Percentiles rank a stretch among this genome's conserved stretches.
Conservation (phyloP, 2,888 invertebrate species). For the Clivina fossor region DNA sequence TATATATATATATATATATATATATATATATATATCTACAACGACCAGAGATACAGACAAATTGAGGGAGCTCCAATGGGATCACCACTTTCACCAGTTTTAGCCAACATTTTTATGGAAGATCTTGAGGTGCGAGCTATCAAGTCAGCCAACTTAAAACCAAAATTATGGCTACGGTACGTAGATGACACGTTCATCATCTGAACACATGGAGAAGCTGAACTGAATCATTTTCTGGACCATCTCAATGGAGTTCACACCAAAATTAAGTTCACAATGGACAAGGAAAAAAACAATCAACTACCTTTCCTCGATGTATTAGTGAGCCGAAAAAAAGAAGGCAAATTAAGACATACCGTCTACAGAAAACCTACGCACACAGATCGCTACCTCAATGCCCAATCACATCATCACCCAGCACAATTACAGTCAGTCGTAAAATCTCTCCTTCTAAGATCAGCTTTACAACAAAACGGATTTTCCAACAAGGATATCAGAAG, state of each 20-base stretch:
- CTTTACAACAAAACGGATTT: too few species aligned
- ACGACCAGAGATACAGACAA: too few species aligned
- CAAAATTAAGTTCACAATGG: conserved; percentile 37
- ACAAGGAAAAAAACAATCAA: conserved; percentile 30
- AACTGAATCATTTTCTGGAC: conserved; percentile 35
- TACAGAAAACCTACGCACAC: conserved; percentile 38
- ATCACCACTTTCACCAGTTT: not conserved
- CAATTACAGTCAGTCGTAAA: too few species aligned
- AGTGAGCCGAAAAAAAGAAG: conserved; percentile 25
- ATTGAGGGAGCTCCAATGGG: conserved; percentile 5
- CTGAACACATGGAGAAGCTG: conserved; percentile 38
- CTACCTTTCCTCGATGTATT: conserved; percentile 35
- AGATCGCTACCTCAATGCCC: conserved; percentile 26
- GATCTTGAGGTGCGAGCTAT: conserved; percentile 27
- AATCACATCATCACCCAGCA: conserved; percentile 4
- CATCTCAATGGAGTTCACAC: conserved; percentile 34
- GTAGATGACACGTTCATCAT: conserved; percentile 25
- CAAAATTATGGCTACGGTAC: conserved; percentile 8
- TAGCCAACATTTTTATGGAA: conserved; percentile 31
- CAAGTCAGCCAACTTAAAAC: not conserved
- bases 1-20: too few species aligned
- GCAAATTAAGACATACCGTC: conserved; percentile 32
- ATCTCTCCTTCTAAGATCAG: too few species aligned
- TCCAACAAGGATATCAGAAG: too few species aligned
- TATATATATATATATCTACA: too few species aligned